A percentile compares a stretch with the other conserved stretches of the same genome.
Evolutionary conservation across 2,113 vertebrate species (phyloP).

Genomic region (Indri indri): DNA sequence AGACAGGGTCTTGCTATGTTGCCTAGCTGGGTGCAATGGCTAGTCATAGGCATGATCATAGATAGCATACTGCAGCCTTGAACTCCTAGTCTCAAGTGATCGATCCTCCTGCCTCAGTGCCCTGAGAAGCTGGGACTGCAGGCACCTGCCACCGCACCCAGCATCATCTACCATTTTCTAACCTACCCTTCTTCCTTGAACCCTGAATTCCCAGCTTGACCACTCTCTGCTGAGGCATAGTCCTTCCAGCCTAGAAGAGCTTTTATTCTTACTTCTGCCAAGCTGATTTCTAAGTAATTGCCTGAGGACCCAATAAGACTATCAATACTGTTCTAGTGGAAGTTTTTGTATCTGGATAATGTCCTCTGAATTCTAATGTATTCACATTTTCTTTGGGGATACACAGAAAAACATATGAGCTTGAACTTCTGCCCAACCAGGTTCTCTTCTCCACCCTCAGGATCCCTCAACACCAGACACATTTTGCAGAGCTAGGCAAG

Average conservation of each 20-base stretch:
- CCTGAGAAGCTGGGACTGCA: no score
- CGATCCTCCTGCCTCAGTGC: background rate
- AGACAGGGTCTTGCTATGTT: background rate
- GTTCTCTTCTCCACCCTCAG: background rate
- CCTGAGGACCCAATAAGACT: background rate
- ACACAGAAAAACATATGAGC: background rate
- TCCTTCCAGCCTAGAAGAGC: background rate
- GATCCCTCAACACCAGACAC: background rate
- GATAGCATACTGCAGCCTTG: background rate
- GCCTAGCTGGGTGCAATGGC: background rate
- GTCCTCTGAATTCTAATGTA: background rate
- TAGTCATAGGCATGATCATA: background rate
- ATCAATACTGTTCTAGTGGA: background rate
- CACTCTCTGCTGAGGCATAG: background rate
- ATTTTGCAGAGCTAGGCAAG: background rate
- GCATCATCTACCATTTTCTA: background rate
- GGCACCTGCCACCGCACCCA: no score
- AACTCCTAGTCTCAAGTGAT: background rate
- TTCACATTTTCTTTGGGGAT: conserved; percentile 3
- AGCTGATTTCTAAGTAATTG: background rate
- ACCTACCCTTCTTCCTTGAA: background rate
- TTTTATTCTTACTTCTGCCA: background rate
- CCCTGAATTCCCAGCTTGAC: background rate
- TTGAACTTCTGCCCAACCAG: background rate
- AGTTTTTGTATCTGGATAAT: background rate